phyloP scores from a whole-genome alignment of 2,888 invertebrate species.

The Erannis defoliaria region DNA sequence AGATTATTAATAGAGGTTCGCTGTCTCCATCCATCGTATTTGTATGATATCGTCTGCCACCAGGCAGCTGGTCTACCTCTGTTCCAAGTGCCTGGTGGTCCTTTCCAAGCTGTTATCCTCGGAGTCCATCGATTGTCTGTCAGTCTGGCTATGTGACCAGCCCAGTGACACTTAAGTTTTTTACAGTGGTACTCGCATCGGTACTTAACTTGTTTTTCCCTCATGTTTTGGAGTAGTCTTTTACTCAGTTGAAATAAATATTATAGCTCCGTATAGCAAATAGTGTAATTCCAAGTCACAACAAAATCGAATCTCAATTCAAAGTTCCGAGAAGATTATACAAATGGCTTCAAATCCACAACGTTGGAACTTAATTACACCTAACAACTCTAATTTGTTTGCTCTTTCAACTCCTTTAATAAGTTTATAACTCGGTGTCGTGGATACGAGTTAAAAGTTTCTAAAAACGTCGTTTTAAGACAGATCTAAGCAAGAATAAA shows the following conservation, averaged over 20 bases:
- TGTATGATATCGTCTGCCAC: too few relatives aligned
- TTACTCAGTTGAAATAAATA: neutral
- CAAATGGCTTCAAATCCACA: slow-evolving; percentile 42
- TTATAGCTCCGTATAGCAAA: neutral
- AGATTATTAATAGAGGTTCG: too few relatives aligned
- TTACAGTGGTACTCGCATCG: too few relatives aligned
- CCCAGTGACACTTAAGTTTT: too few relatives aligned
- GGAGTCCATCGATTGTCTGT: too few relatives aligned
- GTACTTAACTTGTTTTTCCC: too few relatives aligned
- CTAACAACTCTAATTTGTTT: slow-evolving; percentile 65
- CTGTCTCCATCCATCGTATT: too few relatives aligned
- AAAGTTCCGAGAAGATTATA: slow-evolving; percentile 42
- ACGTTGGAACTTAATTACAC: slow-evolving; percentile 59
- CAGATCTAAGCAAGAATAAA: neutral
- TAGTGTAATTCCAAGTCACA: slow-evolving; percentile 20
- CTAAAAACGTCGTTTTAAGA: neutral
- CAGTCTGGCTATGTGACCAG: too few relatives aligned
- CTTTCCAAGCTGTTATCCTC: too few relatives aligned
- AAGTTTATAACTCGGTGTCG: slow-evolving; percentile 50
- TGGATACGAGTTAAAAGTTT: slow-evolving; percentile 7
- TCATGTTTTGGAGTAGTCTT: too few relatives aligned
- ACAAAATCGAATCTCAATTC: slow-evolving; percentile 27
- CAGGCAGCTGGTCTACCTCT: too few relatives aligned
- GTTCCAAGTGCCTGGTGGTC: too few relatives aligned
- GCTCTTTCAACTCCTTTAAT: slow-evolving; percentile 55